A percentile compares a stretch with the other conserved stretches of the same genome.
Conservation (phyloP, 1,140 invertebrate genomes). For the Arion vulgaris region DNA sequence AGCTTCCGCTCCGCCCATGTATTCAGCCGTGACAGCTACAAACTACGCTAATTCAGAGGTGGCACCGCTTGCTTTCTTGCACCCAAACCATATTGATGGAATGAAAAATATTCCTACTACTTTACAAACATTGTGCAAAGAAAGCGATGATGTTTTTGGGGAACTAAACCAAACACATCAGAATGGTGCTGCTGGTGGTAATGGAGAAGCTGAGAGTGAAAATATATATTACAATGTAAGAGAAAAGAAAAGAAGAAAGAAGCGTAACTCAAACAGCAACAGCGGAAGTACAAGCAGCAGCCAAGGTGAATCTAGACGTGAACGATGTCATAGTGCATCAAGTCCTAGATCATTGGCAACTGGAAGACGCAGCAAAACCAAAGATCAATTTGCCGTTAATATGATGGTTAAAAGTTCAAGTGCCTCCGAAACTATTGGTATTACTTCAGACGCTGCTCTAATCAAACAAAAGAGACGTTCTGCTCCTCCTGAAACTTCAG, state of each 20-base stretch:
- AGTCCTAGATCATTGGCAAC: neutral
- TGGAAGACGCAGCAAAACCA: neutral
- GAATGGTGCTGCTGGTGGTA: neutral
- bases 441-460: neutral
- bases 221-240: slow-evolving; percentile 14
- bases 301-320: neutral
- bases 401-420: slow-evolving; percentile 31
- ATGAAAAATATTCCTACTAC: neutral
- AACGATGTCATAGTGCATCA: neutral
- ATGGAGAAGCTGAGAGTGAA: neutral
- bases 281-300: slow-evolving; percentile 5
- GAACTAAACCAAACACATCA: neutral
- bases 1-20: slow-evolving; percentile 44
- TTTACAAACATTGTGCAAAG: neutral
- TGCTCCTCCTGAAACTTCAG: neutral
- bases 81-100: neutral
- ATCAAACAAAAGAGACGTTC: slow-evolving; percentile 20
- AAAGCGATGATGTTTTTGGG: neutral
- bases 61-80: neutral
- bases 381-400: neutral
- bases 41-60: neutral
- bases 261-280: neutral
- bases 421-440: slow-evolving; percentile 6
- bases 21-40: neutral
- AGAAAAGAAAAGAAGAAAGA: slow-evolving; percentile 27